Base-by-base conservation (phyloP, 2,797 vertebrate genomes). In the Oreochromis mossambicus region DNA sequence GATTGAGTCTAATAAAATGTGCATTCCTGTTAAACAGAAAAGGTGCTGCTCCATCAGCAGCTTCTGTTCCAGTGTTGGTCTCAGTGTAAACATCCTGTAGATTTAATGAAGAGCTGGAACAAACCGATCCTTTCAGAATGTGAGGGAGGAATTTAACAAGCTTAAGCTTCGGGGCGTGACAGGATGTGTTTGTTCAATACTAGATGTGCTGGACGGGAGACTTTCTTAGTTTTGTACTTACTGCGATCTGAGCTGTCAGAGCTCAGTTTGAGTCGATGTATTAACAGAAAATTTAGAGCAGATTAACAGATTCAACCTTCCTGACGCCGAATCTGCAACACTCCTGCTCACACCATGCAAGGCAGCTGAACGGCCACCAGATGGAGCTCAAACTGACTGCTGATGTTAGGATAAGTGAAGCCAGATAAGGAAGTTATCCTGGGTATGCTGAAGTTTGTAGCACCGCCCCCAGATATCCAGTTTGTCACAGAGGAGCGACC, bases 361-460 rank as follows among this genome's bases (percentile, higher is more conserved):
- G 0, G 36, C n/a, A 0, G n/a, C 36, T 8, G 7, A 68, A 1
- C 63, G 14, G 63, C 36, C 63, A 68, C 63, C 0, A 43, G 63
- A 0, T 68, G 63, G 36, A 24, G n/a, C n/a, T 68, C 36, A 43
- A 41, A 43, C 63, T 41, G 36, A 68, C 36, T 21, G 36, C 3
- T 1, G 5, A 24, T 66, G 61, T 24, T 9, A 0, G 61, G 36
- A 2, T 41, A 41, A 41, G 24, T 73, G 66, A 11, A 70, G 21
- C 41, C 24, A 11, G 41, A 46, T 46, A 1, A 43, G 13, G 5
- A 26, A 46, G 58, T 24, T 26, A 70, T 19, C 66, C 9, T 29
- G 38, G 14, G 14, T 70, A 26, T 70, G 38, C 26, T 26, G 66
- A 70, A 17, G 21, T 46, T 26, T 11, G 13, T 68, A 68, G 21